Percentiles rank a stretch among this genome's conserved stretches.
These are phyloP conservation scores for Pollenia labialis DNA, from an alignment of 2,888 invertebrate genomes.

Conservation along the genomic window DNA sequence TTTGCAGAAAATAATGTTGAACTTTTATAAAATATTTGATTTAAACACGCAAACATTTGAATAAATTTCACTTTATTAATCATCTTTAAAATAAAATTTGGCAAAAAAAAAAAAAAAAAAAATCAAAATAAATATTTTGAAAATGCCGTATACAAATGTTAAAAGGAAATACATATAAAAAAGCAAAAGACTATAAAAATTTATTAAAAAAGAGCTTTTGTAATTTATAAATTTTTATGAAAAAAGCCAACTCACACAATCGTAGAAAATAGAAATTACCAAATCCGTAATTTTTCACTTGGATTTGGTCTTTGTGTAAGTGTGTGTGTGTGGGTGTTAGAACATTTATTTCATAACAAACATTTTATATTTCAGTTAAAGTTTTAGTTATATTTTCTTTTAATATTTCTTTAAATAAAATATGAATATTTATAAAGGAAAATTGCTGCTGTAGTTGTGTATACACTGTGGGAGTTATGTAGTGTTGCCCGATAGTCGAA, in stretches of 20 bases:
- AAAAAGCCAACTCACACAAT: not conserved
- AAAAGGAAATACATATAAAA: conserved; percentile 29
- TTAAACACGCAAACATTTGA: conserved; percentile 62
- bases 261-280: not conserved
- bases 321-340: not conserved
- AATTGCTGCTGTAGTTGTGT: not conserved
- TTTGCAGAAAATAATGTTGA: conserved; percentile 50
- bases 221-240: conserved; percentile 40
- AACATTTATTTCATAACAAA: conserved; percentile 41
- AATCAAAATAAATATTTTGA: not conserved
- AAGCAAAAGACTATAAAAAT: conserved; percentile 8
- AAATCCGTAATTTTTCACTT: conserved; percentile 58
- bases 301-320: not conserved
- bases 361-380: conserved; percentile 24
- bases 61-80: conserved; percentile 66
- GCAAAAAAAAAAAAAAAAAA: not conserved
- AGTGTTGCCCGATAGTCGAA: too few relatives aligned
- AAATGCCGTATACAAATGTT: not conserved
- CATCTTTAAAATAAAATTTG: conserved; percentile 53
- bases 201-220: conserved; percentile 13
- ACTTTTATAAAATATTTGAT: conserved; percentile 56
- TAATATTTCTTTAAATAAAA: not conserved
- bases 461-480: not conserved
- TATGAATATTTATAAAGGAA: conserved; percentile 31
- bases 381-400: not conserved